Conservation (phyloP, 2,113 vertebrate genomes). For the Cyanistes caeruleus region DNA sequence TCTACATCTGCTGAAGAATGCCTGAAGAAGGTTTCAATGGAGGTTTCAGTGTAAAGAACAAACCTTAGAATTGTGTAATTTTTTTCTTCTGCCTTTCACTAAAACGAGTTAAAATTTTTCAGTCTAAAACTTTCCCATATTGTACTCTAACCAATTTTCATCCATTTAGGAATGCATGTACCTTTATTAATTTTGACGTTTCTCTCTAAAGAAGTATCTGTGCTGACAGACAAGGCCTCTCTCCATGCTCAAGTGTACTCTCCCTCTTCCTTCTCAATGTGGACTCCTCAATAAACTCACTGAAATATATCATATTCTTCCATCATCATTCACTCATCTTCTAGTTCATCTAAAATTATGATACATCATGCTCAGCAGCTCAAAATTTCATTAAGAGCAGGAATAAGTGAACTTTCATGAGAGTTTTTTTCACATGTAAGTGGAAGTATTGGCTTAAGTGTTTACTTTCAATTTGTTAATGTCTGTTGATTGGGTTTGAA, state of each 20-base stretch:
- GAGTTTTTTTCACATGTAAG: background rate
- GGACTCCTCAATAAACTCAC: background rate
- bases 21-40: background rate
- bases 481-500: background rate
- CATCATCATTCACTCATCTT: background rate
- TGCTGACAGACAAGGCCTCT: background rate
- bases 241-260: background rate
- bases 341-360: background rate
- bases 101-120: background rate
- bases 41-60: background rate
- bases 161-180: background rate
- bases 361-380: rapidly evolving
- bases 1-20: background rate
- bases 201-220: background rate
- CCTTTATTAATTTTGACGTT: background rate
- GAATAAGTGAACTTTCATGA: background rate
- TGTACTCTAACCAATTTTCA: background rate
- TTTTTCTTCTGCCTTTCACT: background rate
- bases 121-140: background rate
- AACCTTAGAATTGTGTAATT: background rate
- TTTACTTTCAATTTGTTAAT: background rate
- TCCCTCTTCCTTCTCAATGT: background rate
- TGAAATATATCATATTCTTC: background rate
- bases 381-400: background rate
- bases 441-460: background rate